These are phyloP conservation scores for Lasioglossum leucozonium DNA, from an alignment of 2,888 invertebrate genomes.

Conservation along the genomic window DNA sequence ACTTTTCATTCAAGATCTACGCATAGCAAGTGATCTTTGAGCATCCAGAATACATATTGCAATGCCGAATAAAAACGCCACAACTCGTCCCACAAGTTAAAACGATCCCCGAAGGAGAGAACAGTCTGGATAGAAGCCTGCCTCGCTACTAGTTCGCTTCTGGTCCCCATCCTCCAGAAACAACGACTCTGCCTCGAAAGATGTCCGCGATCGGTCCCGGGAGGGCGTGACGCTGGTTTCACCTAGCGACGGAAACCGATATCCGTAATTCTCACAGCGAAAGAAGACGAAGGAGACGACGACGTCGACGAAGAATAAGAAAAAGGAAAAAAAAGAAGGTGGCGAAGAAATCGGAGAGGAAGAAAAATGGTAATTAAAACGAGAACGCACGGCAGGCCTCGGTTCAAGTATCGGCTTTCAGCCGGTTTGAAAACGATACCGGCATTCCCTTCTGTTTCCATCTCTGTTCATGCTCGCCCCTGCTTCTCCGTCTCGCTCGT, in stretches of 20 bases:
- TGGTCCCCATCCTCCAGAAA: neutral
- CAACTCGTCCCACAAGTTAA: neutral
- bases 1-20: too few species aligned
- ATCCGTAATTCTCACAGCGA: conserved; percentile 70
- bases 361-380: conserved; percentile 81
- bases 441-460: conserved; percentile 58
- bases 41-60: neutral
- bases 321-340: conserved; percentile 27
- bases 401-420: conserved; percentile 76
- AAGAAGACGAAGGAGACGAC: conserved; percentile 28
- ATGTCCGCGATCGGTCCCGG: neutral
- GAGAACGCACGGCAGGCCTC: conserved; percentile 73
- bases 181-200: neutral
- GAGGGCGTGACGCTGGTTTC: conserved; percentile 34
- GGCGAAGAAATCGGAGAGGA: conserved; percentile 77
- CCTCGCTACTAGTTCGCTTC: neutral
- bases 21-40: too few species aligned
- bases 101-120: neutral
- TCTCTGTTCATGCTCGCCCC: conserved; percentile 3
- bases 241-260: conserved; percentile 66
- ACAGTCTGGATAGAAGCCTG: neutral
- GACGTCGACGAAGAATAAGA: conserved; percentile 35
- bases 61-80: neutral
- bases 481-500: conserved; percentile 16
- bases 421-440: conserved; percentile 79